Base-by-base conservation (phyloP, 2,113 vertebrate species). In the Mastomys coucha region DNA sequence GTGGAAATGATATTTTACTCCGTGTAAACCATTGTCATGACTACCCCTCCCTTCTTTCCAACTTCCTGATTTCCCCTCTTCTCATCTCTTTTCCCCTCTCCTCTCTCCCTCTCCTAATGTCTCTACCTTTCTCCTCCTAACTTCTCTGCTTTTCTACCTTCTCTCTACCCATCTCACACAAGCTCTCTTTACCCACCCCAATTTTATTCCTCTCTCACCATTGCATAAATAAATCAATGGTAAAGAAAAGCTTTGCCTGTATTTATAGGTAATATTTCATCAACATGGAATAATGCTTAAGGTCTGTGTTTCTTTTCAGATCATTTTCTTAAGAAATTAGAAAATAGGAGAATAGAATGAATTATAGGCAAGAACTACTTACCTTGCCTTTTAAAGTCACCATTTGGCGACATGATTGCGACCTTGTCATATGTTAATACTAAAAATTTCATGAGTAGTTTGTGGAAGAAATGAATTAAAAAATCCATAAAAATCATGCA, bases 391-490 rank as follows among this genome's bases (percentile, higher is more conserved):
- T 69, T 53, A 42, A 58, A 1, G 53, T 88, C 8, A 17, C 4
- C 2, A 0, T 51, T 69, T 36, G 4, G 13, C 67, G 13, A 45
- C 3, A 7, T 6, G 19, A 16, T 7, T 76, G 22, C 1, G 16
- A 63, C 33, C 2, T 33, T 26, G 11, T 22, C 7, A 1, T 51
- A 42, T 24, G 16, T 19, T 78, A 2, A 45, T n/a, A 24, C 24
- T 51, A 10, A 45, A 58, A 39, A 51, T 24, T 14, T 42, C 49
- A 36, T 1, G 5, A n/a, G 14, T 10, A n/a, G 7, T 7, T 39
- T 7, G 2, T 24, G 14, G 22, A 58, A 51, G 42, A 78, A n/a
- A 7, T 13, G 5, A 51, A 3, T 49, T 56, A 36, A 70, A 70
- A n/a, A 42, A 14, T 67, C 3, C 3, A 10, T 0, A 45, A 7